Evolutionary conservation across 1,140 invertebrate genomes (phyloP).

Genomic region (Helicoverpa armigera): DNA sequence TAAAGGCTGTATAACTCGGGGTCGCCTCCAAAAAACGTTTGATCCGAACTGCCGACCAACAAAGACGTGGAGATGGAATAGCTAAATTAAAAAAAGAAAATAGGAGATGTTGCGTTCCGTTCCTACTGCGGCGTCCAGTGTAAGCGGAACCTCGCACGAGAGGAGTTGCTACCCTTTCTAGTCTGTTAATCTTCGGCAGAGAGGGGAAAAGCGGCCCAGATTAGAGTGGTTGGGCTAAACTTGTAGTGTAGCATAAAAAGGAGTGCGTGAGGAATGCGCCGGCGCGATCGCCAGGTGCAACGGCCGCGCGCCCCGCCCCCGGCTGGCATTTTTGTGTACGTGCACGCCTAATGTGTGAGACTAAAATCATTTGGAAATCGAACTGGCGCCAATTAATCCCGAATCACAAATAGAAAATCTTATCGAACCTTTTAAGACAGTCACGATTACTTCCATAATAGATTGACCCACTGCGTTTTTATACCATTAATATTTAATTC

Average conservation of each 20-base stretch:
- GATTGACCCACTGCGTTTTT: slow-evolving; percentile 34
- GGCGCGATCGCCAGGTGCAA: slow-evolving; percentile 76
- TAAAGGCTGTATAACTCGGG: slow-evolving; percentile 42
- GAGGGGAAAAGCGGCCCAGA: slow-evolving; percentile 49
- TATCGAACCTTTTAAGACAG: slow-evolving; percentile 35
- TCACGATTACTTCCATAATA: slow-evolving; percentile 39
- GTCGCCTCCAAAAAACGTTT: slow-evolving; percentile 58
- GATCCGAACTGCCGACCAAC: slow-evolving; percentile 59
- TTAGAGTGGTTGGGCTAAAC: slow-evolving; percentile 65
- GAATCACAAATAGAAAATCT: slow-evolving; percentile 42
- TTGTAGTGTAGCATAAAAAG: slow-evolving; percentile 75
- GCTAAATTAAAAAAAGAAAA: slow-evolving; percentile 64
- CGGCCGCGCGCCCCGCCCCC: slow-evolving; percentile 70
- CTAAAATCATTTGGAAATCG: slow-evolving; percentile 59
- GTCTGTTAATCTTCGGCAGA: slow-evolving; percentile 48
- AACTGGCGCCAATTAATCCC: slow-evolving; percentile 62
- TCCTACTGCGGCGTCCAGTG: slow-evolving; percentile 55
- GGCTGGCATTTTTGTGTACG: slow-evolving; percentile 72
- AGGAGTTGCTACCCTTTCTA: slow-evolving; percentile 50
- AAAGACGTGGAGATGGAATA: slow-evolving; percentile 65
- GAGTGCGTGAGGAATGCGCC: slow-evolving; percentile 80
- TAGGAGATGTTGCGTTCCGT: slow-evolving; percentile 60
- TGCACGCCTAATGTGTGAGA: slow-evolving; percentile 65
- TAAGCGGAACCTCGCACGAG: slow-evolving; percentile 49
- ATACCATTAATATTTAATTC: slow-evolving; percentile 23